Evolutionary conservation across 2,797 vertebrate genomes (phyloP).

Genomic region (Borostomias antarcticus): DNA sequence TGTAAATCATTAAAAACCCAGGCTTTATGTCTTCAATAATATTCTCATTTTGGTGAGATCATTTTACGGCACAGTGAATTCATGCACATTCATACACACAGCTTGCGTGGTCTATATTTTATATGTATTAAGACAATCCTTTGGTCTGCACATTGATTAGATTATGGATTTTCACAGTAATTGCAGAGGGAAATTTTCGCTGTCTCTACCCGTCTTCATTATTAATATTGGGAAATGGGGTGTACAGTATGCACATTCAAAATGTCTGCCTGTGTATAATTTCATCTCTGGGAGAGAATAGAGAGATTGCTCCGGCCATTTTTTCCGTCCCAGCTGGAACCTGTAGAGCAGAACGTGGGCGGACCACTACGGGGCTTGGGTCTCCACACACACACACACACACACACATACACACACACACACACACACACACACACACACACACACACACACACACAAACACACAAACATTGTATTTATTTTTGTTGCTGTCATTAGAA

Average conservation of each 20-base stretch:
- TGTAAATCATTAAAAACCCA: slow-evolving; percentile 75
- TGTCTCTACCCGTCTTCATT: slow-evolving; percentile 75
- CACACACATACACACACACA: too few relatives aligned
- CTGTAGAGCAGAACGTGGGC: not conserved
- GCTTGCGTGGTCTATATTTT: slow-evolving; percentile 71
- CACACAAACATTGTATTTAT: too few relatives aligned
- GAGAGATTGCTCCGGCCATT: slow-evolving; percentile 38
- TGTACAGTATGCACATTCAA: slow-evolving; percentile 69
- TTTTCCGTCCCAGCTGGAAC: slow-evolving; percentile 48
- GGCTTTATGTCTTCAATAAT: slow-evolving; percentile 73
- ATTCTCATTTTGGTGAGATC: slow-evolving; percentile 71
- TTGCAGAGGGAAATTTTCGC: slow-evolving; percentile 77
- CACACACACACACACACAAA: too few relatives aligned
- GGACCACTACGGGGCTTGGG: too few relatives aligned
- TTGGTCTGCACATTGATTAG: slow-evolving; percentile 83
- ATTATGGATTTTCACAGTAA: slow-evolving; percentile 81
- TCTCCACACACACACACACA: too few relatives aligned
- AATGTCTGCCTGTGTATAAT: slow-evolving; percentile 60
- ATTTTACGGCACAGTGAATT: slow-evolving; percentile 71
- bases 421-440: too few relatives aligned
- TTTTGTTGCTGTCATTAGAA: slow-evolving; percentile 73
- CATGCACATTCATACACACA: slow-evolving; percentile 63
- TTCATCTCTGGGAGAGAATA: slow-evolving; percentile 58
- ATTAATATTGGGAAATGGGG: slow-evolving; percentile 81
- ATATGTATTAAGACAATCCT: slow-evolving; percentile 81